Base-by-base conservation (phyloP, 2,888 invertebrate genomes). In the Drosophila pseudotalamancana region DNA sequence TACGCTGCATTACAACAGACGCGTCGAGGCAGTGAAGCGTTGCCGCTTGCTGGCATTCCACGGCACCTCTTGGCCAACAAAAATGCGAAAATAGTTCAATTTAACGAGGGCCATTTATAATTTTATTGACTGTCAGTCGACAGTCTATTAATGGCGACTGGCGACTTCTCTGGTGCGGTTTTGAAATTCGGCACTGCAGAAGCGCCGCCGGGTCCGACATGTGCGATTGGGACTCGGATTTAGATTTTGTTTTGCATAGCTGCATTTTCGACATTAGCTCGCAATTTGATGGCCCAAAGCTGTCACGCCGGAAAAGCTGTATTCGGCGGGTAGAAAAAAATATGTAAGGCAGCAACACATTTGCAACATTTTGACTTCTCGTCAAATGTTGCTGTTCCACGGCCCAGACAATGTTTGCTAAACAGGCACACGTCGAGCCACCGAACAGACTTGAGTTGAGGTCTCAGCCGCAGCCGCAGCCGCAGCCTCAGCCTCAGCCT, bases 261-360 rank as follows among this genome's bases (percentile, higher is more conserved):
- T 54, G 55, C 49, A 56, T 85, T 88, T 88, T 89, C 83, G 72
- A 88, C 87, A 86, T 86, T 79, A 81, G 80, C 73, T 77, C 66
- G 63, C 80, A 78, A 83, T 88, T 77, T 76, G 78, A 70, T 85
- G 78, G 87, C 89, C 89, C 72, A 78, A 67, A 89, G 89, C 89
- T 88, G 89, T 89, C 89, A 89, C 89, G 89, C 75, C 74, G 79
- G 54, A 65, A 39, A 51, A 32, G n/a, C n/a, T n/a, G n/a, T n/a
- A n/a, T n/a, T n/a, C 67, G 55, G 60, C 70, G 59, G 56, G 48
- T 4, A 21, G 31, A 12, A 14, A 19, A 27, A 54, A 39, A 56
- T 64, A 60, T 56, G 60, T 57, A 60, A 72, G 54, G 60, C 73
- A 63, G 70, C 67, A 73, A 81, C 74, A 81, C 70, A 73, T 87